Conservation (phyloP, 2,113 vertebrate species). For the Xyrauchen texanus region DNA sequence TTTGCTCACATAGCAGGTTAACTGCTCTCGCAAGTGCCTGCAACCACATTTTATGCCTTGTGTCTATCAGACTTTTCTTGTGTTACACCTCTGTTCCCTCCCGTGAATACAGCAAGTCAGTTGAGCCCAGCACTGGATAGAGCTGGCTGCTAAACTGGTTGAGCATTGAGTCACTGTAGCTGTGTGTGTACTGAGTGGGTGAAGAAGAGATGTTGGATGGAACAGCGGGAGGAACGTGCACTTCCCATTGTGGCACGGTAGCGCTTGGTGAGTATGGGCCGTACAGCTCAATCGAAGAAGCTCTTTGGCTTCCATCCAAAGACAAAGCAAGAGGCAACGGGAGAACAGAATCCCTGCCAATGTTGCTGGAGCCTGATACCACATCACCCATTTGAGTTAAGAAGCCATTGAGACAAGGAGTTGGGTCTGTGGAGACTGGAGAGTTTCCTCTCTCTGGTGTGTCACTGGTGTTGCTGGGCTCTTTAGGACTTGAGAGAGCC, state of each 20-base stretch:
- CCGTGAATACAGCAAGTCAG: constrained; percentile 69
- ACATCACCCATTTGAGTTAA: constrained; percentile 80
- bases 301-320: constrained; percentile 71
- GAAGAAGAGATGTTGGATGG: constrained; percentile 64
- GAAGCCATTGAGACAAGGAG: constrained; percentile 78
- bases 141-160: constrained; percentile 78
- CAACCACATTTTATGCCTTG: not conserved
- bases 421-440: constrained; percentile 52
- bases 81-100: constrained; percentile 82
- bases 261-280: constrained; percentile 75
- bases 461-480: constrained; percentile 5
- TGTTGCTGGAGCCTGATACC: constrained; percentile 62
- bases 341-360: constrained; percentile 67
- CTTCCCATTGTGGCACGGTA: constrained; percentile 72
- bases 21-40: constrained; percentile 37
- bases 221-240: constrained; percentile 56
- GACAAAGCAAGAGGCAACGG: constrained; percentile 70
- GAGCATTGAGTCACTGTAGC: constrained; percentile 76
- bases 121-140: constrained; percentile 73
- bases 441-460: constrained; percentile 69
- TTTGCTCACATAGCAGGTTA: not conserved
- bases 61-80: not conserved
- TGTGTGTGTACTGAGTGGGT: constrained; percentile 63
- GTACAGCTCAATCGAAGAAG: constrained; percentile 72
- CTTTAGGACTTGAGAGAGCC: constrained; percentile 73